phyloP scores from a whole-genome alignment of 2,888 invertebrate genomes.

The Pristionchus japonicus region DNA sequence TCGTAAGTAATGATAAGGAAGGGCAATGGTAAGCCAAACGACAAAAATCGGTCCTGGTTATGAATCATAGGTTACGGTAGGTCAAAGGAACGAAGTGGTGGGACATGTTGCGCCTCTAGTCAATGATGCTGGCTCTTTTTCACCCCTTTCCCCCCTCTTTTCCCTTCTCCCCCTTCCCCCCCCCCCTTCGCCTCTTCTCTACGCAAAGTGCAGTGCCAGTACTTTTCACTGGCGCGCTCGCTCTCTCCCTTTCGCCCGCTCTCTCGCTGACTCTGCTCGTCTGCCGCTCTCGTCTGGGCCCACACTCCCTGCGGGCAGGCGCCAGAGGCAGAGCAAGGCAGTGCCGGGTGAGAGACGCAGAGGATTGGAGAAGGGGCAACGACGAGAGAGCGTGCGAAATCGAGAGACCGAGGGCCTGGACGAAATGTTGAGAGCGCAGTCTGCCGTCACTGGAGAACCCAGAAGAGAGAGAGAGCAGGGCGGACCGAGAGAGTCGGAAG shows the following conservation, averaged over 20 bases:
- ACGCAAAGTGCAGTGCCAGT: conserved; percentile 26
- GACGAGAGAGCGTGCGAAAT: neutral
- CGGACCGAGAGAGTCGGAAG: neutral
- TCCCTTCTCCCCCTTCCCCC: neutral
- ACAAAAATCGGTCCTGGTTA: too few relatives aligned
- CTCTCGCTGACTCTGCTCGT: neutral
- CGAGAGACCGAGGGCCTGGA: neutral
- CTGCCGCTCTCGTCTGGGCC: neutral
- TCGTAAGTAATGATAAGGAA: too few relatives aligned
- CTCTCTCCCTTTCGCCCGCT: neutral
- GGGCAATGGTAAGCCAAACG: too few relatives aligned
- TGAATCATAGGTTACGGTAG: too few relatives aligned
- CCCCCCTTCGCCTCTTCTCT: neutral
- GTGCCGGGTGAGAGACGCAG: neutral
- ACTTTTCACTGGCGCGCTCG: neutral
- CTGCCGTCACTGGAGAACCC: neutral
- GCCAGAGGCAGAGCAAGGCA: neutral
- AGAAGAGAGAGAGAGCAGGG: neutral
- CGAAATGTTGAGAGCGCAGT: neutral
- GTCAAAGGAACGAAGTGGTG: neutral
- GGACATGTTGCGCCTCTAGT: conserved; percentile 1
- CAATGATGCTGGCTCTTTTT: neutral
- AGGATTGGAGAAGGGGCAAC: neutral
- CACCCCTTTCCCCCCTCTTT: neutral
- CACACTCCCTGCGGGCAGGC: neutral